A percentile compares a stretch with the other conserved stretches of the same genome.
phyloP scores from a whole-genome alignment of 2,888 invertebrate genomes.

The Ferrisia virgata region DNA sequence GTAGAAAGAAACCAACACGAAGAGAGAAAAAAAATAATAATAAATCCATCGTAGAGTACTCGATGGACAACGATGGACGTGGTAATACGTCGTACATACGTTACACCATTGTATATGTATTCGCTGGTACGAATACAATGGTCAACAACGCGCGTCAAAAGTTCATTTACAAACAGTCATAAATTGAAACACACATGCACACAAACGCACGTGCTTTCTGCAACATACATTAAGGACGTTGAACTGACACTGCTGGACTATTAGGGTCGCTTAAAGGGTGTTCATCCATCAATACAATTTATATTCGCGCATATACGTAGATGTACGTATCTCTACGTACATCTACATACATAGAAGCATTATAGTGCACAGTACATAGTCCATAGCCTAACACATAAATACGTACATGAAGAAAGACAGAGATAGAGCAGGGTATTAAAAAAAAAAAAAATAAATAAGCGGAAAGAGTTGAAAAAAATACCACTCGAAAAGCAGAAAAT shows the following conservation, averaged over 20 bases:
- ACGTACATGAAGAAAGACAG: background rate
- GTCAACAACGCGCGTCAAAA: background rate
- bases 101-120: background rate
- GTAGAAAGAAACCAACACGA: background rate
- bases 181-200: background rate
- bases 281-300: conserved; percentile 5
- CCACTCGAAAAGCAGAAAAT: conserved; percentile 21
- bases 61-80: background rate
- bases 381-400: no score
- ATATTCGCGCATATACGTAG: background rate
- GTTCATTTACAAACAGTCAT: conserved; percentile 19
- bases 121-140: background rate
- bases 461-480: conserved; percentile 28
- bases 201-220: background rate
- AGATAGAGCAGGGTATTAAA: background rate
- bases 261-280: conserved; percentile 8
- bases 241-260: conserved; percentile 11
- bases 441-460: background rate
- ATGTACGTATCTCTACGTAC: no score
- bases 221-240: conserved; percentile 24
- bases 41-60: background rate
- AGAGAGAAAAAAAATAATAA: background rate
- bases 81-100: background rate
- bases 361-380: no score
- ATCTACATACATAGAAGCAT: no score